Base-by-base conservation (phyloP, 1,140 invertebrate species). In the Bradysia coprophila region DNA sequence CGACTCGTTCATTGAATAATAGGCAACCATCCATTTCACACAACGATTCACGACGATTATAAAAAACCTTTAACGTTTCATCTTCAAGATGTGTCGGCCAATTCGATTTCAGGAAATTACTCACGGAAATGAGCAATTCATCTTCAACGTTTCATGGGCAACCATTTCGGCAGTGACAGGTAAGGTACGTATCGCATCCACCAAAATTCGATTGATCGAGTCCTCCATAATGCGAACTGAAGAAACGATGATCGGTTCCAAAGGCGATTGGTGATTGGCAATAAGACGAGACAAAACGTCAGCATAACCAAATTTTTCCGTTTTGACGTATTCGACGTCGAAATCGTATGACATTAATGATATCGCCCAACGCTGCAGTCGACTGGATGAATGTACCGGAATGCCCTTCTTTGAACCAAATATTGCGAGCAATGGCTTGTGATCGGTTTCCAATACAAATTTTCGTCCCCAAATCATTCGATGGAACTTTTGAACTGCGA, bases 391-490 rank as follows among this genome's bases (percentile, higher is more conserved):
- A 33, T 51, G 44, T 11, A 40, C 40, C 23, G 57, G 59, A 34
- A 61, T 43, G n/a, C 48, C 44, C 44, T 54, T 52, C 15, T 57
- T 48, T 33, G 48, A 39, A 21, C 51, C 47, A 47, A 71, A 68
- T 31, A 71, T 57, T n/a, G 47, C 38, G 1, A 62, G 39, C 13
- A 73, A 46, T 5, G 67, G 66, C 42, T 63, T 53, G 45, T 69
- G 62, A 46, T 73, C 69, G 1, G 65, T 67, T 16, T 51, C 45
- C n/a, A 68, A 51, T 11, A 47, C 41, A 46, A 65, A 65, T 44
- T 57, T 48, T 18, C 44, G 40, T 10, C 44, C 44, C 13, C 23
- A 22, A 11, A 42, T 20, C 22, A 40, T 42, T n/a, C 39, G 44
- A 42, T 22, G 33, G 6, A 42, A 21, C 16, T 42, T 40, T 38